Base-by-base conservation (phyloP, 92 coral and sea anemone genomes). In the Actinostola sp. region DNA sequence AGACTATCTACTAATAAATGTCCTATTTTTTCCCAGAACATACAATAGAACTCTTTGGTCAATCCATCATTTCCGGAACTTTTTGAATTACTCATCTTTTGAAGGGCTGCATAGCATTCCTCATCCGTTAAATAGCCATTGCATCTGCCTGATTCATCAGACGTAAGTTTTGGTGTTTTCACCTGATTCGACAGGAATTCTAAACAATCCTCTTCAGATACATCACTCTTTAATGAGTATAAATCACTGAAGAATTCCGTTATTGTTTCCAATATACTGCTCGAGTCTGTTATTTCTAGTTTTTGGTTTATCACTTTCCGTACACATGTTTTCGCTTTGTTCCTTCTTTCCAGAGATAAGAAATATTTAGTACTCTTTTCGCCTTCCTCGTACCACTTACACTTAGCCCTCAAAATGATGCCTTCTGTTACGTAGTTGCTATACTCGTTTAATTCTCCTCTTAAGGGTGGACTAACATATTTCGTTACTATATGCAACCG, bases 351-450 rank as follows among this genome's bases (percentile, higher is more conserved):
- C 27, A 75, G 61, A 17, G 60, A 46, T 14, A 75, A 32, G 49
- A 75, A 75, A 32, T 44, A 75, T 32, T 16, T 32, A 15, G 53
- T 69, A 52, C 62, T 69, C 36, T 75, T 75, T 63, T 75, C 81
- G 25, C 63, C 81, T 31, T 56, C 61, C 26, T 75, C 81, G 45
- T 75, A 55, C 81, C 81, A 63, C 24, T 38, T 59, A 38, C 44
- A 72, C 36, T 59, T 75, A 36, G 62, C 25, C 48, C 72, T 62
- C 12, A 75, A 19, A 17, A 75, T 75, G 14, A 62, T 46, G 16
- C 81, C 81, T 49, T 75, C 71, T 14, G 36, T 75, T 31, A 28
- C 48, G 25, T 75, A 53, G 33, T 63, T 63, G 17, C 61, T 38
- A 29, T 45, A 63, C 26, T 62, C n/a, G n/a, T n/a, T n/a, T n/a